Evolutionary conservation across 2,797 vertebrate species (phyloP), one percentile per base, ranked within the genome.

Genomic region (Rhinichthys osculus): DNA sequence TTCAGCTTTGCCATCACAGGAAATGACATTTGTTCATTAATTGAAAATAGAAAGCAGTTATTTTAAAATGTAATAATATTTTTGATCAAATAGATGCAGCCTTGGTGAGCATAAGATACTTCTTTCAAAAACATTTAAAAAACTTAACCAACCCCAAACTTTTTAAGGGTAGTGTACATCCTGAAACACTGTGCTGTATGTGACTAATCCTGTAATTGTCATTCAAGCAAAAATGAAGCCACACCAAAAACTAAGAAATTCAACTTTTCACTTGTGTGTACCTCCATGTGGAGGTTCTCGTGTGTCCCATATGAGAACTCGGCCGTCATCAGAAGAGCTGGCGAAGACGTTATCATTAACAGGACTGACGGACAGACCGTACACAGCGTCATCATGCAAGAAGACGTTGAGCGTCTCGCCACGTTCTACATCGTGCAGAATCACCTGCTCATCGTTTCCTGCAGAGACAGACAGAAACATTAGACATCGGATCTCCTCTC

Each of bases 381-480:
- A 99, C 17, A 99, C 98, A 0, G 98, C 98, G 64, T 99, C 98
- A 74, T 99, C 98, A 71, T 99, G 98, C 87, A 98, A 96, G 88
- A 99, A 99, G 44, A 99, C 97, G 66, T 98, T 98, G 93, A 99
- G 92, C 0, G 98, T 99, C 92, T 99, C 97, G 9, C 96, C 96
- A 77, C 98, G 97, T 93, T 99, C 97, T 86, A 99, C 97, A 82
- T 99, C 98, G 87, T 99, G 98, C 88, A 99, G 97, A 92, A 99
- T 98, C 93, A 99, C 98, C 93, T 99, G 98, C 42, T 99, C 98
- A 90, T 99, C 98, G 80, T 99, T 99, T 90, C 98, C 98, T 99
- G 85, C 87, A 91, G 87, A 82, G 88, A 92, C 91, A 90, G 86
- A 92, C 93, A 82, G 94, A 86, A 87, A 14, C 73, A n/a, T 42